A percentile compares a stretch with the other conserved stretches of the same genome.
Conservation (phyloP, 2,797 vertebrate species). For the Gymnothorax reevesii region DNA sequence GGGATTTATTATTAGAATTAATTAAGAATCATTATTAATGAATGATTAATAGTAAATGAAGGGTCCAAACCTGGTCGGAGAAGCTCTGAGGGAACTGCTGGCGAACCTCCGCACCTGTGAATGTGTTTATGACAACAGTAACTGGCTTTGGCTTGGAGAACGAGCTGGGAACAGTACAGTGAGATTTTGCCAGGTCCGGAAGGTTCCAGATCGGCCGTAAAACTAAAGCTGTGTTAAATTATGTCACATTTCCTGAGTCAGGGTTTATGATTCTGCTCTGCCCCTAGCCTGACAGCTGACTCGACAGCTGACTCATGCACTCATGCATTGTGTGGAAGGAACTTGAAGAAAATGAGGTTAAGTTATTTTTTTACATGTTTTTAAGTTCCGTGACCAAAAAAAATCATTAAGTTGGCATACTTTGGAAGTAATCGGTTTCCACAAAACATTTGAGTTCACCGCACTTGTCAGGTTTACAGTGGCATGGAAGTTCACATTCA, state of each 20-base stretch:
- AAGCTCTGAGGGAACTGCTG: slow-evolving; percentile 92
- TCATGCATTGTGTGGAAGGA: too few species aligned
- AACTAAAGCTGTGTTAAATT: not conserved
- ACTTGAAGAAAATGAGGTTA: too few species aligned
- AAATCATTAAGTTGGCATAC: too few species aligned
- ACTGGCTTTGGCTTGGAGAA: slow-evolving; percentile 87
- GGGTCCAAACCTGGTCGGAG: slow-evolving; percentile 88
- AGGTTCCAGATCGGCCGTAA: not conserved
- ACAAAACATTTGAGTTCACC: too few species aligned
- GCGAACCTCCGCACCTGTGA: slow-evolving; percentile 90
- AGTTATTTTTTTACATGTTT: too few species aligned
- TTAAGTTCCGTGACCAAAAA: too few species aligned
- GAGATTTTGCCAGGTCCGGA: slow-evolving; percentile 83
- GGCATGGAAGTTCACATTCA: too few species aligned
- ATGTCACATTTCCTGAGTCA: not conserved
- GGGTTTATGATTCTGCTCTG: not conserved
- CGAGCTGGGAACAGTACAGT: slow-evolving; percentile 84
- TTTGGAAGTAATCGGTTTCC: too few species aligned
- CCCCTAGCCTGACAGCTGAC: not conserved
- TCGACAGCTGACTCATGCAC: too few species aligned
- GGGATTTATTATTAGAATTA: not conserved
- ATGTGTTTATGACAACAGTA: slow-evolving; percentile 85
- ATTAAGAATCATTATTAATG: too few species aligned
- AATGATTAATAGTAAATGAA: too few species aligned
- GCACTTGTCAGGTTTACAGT: too few species aligned